Base-by-base conservation (phyloP, 1,140 invertebrate genomes). In the Euschistus heros region DNA sequence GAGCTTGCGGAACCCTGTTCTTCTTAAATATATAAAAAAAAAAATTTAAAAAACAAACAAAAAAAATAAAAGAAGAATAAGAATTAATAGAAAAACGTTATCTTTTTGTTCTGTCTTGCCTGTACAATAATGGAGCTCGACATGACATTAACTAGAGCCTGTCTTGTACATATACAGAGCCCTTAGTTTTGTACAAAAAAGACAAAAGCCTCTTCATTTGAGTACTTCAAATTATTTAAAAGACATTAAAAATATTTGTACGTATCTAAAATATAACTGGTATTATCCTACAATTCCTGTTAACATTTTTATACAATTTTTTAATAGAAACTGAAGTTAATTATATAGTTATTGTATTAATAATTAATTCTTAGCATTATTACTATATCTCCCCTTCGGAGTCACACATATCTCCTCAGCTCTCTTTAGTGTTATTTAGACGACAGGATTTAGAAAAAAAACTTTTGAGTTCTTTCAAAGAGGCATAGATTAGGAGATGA, bases 181-280 rank as follows among this genome's bases (percentile, higher is more conserved):
- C 47, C 47, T 50, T 50, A 50, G 47, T 50, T 50, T 50, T 50
- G 47, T 50, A 50, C 47, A 50, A 50, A 50, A 50, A 50, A 50
- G 47, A 50, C 47, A 50, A 50, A 50, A 50, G 47, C 47, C 47
- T 59, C 55, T 59, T 59, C 55, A 59, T 27, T 59, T 59, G 26
- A 59, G 17, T 27, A 6, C 24, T 59, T 59, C 24, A n/a, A 24
- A n/a, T 59, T 59, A 50, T 50, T 50, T 50, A 50, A 50, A 50
- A 50, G 47, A 50, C 47, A 50, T 50, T 50, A 20, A 50, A 37
- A 37, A 50, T 50, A 22, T 50, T 50, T 50, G 47, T 50, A 50
- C 22, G 47, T 50, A 50, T 20, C 47, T 50, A 50, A 50, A 50
- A 50, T 50, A 50, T 50, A 50, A 50, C 47, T 50, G 47, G 47